Percentiles rank a stretch among this genome's conserved stretches.
Evolutionary conservation across 37 sponge, comb jelly and placozoan genomes (phyloP).

Genomic region (Axinella damicornis): DNA sequence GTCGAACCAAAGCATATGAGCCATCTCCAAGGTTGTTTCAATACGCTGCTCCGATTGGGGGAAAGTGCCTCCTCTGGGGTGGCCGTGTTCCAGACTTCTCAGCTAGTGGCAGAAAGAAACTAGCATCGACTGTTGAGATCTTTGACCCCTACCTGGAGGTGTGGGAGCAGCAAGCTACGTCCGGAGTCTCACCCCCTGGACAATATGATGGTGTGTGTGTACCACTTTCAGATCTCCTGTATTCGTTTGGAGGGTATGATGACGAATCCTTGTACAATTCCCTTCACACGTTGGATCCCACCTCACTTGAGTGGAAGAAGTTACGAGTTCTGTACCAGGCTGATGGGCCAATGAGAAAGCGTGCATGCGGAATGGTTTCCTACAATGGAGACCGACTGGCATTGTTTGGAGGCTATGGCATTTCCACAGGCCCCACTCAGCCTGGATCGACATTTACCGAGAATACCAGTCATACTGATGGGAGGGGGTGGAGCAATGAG

Average conservation of each 20-base stretch:
- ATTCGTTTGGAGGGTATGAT: conserved; percentile 13
- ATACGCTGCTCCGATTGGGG: not conserved
- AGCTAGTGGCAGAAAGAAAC: not conserved
- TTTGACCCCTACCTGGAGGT: conserved; percentile 5
- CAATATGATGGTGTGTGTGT: not conserved
- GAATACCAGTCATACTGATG: not conserved
- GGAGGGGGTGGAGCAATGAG: conserved; percentile 34
- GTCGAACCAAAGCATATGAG: not conserved
- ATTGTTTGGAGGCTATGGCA: conserved; percentile 28
- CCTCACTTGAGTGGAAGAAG: not conserved
- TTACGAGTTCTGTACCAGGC: not conserved
- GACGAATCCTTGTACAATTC: not conserved
- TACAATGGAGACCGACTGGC: not conserved
- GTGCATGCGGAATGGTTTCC: conserved; percentile 1
- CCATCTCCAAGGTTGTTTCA: not conserved
- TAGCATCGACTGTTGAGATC: not conserved
- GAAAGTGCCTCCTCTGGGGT: not conserved
- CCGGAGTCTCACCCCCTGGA: not conserved
- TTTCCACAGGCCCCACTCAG: not conserved
- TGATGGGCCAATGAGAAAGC: conserved; percentile 2
- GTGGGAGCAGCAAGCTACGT: not conserved
- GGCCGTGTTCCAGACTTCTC: conserved; percentile 2
- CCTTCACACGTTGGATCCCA: conserved; percentile 8
- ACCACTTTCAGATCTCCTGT: not conserved
- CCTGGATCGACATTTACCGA: conserved; percentile 6